Conservation (phyloP, 2,797 vertebrate species). For the Nothura maculosa region DNA sequence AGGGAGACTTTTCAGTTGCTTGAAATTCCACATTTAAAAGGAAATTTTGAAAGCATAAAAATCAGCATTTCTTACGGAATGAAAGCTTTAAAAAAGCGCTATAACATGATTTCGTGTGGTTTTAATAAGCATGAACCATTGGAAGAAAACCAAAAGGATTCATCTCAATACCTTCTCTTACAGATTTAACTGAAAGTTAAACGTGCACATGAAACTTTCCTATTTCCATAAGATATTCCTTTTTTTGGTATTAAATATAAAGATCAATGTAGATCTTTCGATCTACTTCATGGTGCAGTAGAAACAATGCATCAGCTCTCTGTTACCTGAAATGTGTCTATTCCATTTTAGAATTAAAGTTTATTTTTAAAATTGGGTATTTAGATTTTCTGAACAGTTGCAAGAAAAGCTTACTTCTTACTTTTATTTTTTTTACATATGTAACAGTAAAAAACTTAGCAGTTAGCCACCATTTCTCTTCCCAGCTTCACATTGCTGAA, state of each 20-base stretch:
- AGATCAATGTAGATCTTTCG: neutral
- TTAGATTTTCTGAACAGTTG: neutral
- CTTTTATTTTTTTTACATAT: neutral
- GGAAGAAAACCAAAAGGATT: neutral
- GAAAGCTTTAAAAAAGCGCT: neutral
- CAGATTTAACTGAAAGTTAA: neutral
- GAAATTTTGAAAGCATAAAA: neutral
- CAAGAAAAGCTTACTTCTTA: neutral
- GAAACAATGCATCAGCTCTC: neutral
- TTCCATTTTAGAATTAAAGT: neutral
- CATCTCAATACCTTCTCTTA: neutral
- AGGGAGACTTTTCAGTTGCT: neutral
- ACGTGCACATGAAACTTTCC: neutral
- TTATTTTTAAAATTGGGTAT: neutral
- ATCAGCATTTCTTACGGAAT: neutral
- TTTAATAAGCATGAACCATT: neutral
- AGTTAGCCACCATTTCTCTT: neutral
- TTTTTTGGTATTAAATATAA: neutral
- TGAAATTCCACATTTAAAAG: neutral
- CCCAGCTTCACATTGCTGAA: neutral
- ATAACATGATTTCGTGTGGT: neutral
- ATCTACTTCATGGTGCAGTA: neutral
- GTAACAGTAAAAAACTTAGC: neutral
- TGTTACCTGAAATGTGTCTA: neutral
- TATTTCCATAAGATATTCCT: neutral